Base-by-base conservation (phyloP, 2,888 invertebrate species). In the Tricholauxania praeusta region DNA sequence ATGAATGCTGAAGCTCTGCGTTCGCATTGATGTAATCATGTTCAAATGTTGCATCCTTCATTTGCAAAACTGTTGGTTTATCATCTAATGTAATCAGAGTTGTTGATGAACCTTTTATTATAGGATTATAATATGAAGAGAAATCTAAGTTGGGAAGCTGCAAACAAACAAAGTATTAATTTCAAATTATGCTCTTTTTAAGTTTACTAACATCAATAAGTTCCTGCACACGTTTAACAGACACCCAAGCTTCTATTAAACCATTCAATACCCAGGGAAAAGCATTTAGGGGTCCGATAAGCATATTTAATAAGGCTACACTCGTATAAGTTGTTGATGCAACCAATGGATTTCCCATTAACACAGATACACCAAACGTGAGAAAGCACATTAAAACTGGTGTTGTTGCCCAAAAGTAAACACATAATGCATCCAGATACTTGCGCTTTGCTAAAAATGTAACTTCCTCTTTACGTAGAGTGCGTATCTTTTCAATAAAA, bases 191-290 rank as follows among this genome's bases (percentile, higher is more conserved):
- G 14, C 15, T 14, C 10, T 59, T 28, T 28, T 22, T 19, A 12
- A 52, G 14, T 49, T 49, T n/a, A 77, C 90, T 89, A 88, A 94
- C 94, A 86, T 94, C 90, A 76, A 96, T 85, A 65, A 97, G 90
- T 81, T 91, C 91, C 85, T 96, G 95, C 52, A 98, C 93, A 78
- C 98, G 91, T 85, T 94, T 94, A 8, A 97, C 87, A 0, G 98
- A 98, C 0, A 99, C 96, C 94, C 96, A 96, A 0, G 98, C 96
- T 88, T 99, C 98, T 59, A 97, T 93, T 4, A 99, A 88, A 0
- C 98, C 99, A 87, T 98, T 99, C 22, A 99, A 88, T 4, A 99
- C 98, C 98, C 99, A 99, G 0, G 99, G 99, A 87, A 99, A 97
- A 0, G 98, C 96, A 88, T 99, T 99, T 73, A 99, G 87, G 0